Conservation (phyloP, 2,113 vertebrate species). For the Cyphomyrus discorhynchus region DNA sequence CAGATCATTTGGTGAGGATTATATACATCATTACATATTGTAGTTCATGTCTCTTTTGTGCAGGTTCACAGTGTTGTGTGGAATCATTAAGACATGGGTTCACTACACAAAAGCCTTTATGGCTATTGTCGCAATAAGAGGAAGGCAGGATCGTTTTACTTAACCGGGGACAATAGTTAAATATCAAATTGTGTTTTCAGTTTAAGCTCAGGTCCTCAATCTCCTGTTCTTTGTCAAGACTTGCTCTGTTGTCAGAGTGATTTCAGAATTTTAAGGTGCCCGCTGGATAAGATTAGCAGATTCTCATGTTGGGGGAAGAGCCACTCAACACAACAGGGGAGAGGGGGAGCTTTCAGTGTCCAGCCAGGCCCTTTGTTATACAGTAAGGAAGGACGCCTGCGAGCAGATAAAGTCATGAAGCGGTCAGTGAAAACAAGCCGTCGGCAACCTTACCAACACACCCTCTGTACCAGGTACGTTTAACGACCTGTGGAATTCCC, state of each 20-base stretch:
- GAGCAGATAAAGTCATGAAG: constrained; percentile 26
- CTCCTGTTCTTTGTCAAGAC: constrained; percentile 26
- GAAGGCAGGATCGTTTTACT: constrained; percentile 40
- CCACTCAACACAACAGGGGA: constrained; percentile 28
- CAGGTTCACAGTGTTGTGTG: constrained; percentile 27
- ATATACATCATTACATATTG: background rate
- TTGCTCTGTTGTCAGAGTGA: constrained; percentile 24
- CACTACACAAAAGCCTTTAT: constrained; percentile 36
- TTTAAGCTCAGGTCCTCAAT: background rate
- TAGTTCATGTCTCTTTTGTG: background rate
- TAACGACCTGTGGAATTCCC: background rate
- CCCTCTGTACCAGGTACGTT: background rate
- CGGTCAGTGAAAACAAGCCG: constrained; percentile 22
- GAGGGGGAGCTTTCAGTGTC: background rate
- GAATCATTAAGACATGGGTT: constrained; percentile 40
- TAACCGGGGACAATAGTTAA: constrained; percentile 33
- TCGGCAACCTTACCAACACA: background rate
- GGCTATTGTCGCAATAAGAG: constrained; percentile 41
- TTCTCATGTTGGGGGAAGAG: background rate
- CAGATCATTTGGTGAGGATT: background rate
- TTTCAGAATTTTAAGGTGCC: constrained; percentile 28
- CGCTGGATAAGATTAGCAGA: background rate
- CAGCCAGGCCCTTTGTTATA: constrained; percentile 15
- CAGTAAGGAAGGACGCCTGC: constrained; percentile 5
- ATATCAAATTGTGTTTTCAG: constrained; percentile 33